phyloP scores from a whole-genome alignment of 2,888 invertebrate genomes.

The Tetramorium bicarinatum region DNA sequence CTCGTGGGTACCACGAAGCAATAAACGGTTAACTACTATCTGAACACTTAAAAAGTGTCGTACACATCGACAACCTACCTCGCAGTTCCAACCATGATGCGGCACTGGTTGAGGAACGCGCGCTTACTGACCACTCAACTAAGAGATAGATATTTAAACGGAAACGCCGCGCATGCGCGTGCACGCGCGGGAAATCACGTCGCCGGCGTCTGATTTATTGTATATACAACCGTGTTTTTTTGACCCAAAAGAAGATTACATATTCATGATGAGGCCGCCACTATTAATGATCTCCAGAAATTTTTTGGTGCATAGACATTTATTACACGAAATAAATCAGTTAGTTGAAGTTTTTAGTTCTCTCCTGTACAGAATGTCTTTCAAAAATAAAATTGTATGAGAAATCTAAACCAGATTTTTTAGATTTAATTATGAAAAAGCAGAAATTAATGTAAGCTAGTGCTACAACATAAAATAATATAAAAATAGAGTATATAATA shows the following conservation, averaged over 20 bases:
- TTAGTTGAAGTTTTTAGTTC: not conserved
- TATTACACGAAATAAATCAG: not conserved
- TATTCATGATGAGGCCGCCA: not conserved
- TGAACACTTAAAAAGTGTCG: not conserved
- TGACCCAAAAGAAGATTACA: not conserved
- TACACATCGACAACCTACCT: slow-evolving; percentile 68
- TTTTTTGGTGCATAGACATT: not conserved
- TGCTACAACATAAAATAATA: not conserved
- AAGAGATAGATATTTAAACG: slow-evolving; percentile 73
- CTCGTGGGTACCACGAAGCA: not conserved
- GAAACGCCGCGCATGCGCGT: slow-evolving; percentile 66
- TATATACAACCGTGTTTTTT: slow-evolving; percentile 9
- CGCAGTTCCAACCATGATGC: slow-evolving; percentile 80
- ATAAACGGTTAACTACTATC: not conserved
- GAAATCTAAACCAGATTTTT: not conserved
- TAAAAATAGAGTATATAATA: not conserved
- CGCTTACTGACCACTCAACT: slow-evolving; percentile 77
- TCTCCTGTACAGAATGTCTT: not conserved
- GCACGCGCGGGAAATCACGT: slow-evolving; percentile 65
- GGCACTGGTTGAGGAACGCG: slow-evolving; percentile 74
- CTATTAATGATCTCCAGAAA: not conserved
- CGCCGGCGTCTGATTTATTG: not conserved
- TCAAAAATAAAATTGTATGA: not conserved
- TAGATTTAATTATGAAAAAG: not conserved
- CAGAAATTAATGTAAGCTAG: not conserved